Base-by-base conservation (phyloP, 2,797 vertebrate species). In the Crenichthys baileyi region DNA sequence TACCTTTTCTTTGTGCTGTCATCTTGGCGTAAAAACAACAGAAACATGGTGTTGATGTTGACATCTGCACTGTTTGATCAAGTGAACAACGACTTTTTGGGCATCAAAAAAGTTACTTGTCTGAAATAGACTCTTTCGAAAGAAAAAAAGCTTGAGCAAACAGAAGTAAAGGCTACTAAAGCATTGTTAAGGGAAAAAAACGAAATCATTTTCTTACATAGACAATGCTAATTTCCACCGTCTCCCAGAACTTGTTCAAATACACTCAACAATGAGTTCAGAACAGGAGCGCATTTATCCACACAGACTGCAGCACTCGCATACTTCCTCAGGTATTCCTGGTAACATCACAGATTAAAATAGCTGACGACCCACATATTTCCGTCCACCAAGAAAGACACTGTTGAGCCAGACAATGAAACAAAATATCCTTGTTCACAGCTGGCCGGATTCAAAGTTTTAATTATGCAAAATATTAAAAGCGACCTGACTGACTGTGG, bases 331-430 rank as follows among this genome's bases (percentile, higher is more conserved):
- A 90, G 93, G 94, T 95, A 93, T 90, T 92, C 91, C 90, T 77
- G 70, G 89, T 89, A 94, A 93, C 93, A 92, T 91, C 86, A 91
- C 90, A 85, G 94, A 95, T 94, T 93, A 95, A 95, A 95, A 95
- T 95, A 95, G 94, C 93, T 87, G 88, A 78, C 93, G 94, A 95
- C 95, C 95, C 95, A 96, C 90, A 94, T 92, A 91, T 92, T 79
- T 84, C 79, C 67, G 80, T 84, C 70, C 60, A 88, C 86, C 84
- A 75, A 79, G 85, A 86, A 75, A 75, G 80, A 79, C 79, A 70
- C 73, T 72, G 87, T 85, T 74, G 85, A 79, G 83, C 88, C 87
- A 92, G 82, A 92, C 89, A 85, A 77, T 83, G 60, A 76, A 87
- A 85, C 85, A 82, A 84, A 88, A 84, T 85, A 84, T 79, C 78